Evolutionary conservation across 1,140 invertebrate genomes (phyloP).

Genomic region (Heliconius eleuchia): DNA sequence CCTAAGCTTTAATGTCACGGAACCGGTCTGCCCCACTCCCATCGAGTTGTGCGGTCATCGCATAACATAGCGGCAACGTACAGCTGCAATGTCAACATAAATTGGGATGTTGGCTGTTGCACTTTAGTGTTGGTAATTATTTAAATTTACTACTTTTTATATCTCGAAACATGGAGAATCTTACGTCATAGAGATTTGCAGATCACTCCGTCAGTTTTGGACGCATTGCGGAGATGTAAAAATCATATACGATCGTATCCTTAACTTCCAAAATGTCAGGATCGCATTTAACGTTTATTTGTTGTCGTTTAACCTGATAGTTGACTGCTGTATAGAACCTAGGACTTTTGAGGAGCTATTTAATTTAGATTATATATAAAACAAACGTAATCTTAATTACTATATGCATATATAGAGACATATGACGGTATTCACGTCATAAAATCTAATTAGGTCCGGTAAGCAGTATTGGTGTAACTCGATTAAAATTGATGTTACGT

Average conservation of each 20-base stretch:
- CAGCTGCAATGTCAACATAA: neutral
- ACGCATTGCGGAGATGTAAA: too few relatives aligned
- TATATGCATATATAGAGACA: neutral
- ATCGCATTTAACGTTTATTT: too few relatives aligned
- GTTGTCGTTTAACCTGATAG: too few relatives aligned
- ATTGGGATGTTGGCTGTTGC: neutral
- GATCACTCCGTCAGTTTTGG: too few relatives aligned
- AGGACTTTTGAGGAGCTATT: too few relatives aligned
- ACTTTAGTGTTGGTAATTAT: neutral
- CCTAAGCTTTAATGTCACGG: neutral
- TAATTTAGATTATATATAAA: neutral
- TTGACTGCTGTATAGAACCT: too few relatives aligned
- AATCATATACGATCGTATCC: too few relatives aligned
- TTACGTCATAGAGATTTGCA: too few relatives aligned
- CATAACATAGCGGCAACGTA: neutral
- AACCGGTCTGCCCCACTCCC: neutral
- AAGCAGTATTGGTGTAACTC: constrained; percentile 1
- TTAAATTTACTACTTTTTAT: neutral
- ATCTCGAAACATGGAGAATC: neutral
- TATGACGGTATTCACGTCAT: neutral
- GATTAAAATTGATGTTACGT: constrained; percentile 24
- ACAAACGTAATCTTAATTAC: neutral
- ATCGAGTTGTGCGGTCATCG: neutral
- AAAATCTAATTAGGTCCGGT: constrained; percentile 14
- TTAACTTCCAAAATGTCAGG: too few relatives aligned